phyloP scores from a whole-genome alignment of 2,888 invertebrate genomes.

The Subacronicta megacephala region DNA sequence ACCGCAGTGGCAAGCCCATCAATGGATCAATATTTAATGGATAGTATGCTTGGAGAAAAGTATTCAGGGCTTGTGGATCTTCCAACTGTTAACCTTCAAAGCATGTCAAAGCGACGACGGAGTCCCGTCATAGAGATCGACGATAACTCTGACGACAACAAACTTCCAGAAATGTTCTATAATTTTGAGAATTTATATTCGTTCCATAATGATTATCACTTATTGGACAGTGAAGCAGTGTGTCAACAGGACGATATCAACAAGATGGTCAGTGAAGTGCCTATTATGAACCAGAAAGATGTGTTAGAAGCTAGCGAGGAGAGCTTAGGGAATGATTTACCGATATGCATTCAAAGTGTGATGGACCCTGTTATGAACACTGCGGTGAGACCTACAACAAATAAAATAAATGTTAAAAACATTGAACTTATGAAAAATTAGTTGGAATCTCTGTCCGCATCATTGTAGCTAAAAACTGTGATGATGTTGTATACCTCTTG shows the following conservation, averaged over 20 bases:
- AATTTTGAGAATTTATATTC: conserved; percentile 81
- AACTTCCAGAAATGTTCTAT: conserved; percentile 82
- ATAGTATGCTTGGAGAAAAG: conserved; percentile 82
- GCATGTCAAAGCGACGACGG: conserved; percentile 71
- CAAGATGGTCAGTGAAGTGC: conserved; percentile 78
- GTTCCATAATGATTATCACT: conserved; percentile 85
- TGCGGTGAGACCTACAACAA: conserved; percentile 77
- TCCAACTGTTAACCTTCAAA: conserved; percentile 74
- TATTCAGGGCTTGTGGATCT: conserved; percentile 79
- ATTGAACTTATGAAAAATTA: conserved; percentile 87
- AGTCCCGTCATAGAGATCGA: conserved; percentile 86
- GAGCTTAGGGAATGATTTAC: conserved; percentile 67
- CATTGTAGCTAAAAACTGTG: conserved; percentile 33
- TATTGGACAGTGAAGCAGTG: conserved; percentile 71
- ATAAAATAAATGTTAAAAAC: conserved; percentile 86
- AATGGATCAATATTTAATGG: conserved; percentile 83
- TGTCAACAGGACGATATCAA: conserved; percentile 58
- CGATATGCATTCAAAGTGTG: conserved; percentile 79
- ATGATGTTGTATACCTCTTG: conserved; percentile 21
- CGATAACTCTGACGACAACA: conserved; percentile 85
- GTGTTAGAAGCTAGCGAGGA: conserved; percentile 67
- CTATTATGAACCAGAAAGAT: conserved; percentile 77
- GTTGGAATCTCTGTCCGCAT: conserved; percentile 44
- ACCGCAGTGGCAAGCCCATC: conserved; percentile 72
- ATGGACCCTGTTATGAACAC: conserved; percentile 87